phyloP scores from a whole-genome alignment of 37 sponge, comb jelly and placozoan genomes.

The Bolinopsis microptera region DNA sequence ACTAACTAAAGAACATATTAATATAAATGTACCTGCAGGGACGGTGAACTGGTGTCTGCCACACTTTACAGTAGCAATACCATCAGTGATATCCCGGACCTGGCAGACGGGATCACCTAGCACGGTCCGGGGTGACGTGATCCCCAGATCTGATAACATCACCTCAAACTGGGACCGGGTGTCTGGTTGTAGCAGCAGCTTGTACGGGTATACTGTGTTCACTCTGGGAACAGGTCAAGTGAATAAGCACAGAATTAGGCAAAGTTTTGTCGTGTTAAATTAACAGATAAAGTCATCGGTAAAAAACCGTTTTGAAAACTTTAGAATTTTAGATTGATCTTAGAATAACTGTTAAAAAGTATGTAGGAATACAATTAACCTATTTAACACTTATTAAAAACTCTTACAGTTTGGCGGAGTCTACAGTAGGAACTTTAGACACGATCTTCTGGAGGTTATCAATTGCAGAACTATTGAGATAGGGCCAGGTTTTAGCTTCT shows the following conservation, averaged over 20 bases:
- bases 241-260: too few relatives aligned
- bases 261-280: too few relatives aligned
- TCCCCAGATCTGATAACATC: not conserved
- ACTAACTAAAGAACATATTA: too few relatives aligned
- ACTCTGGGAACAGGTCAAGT: too few relatives aligned
- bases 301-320: too few relatives aligned
- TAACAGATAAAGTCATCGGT: too few relatives aligned
- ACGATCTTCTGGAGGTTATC: not conserved
- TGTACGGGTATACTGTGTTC: slow-evolving; percentile 1
- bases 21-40: slow-evolving; percentile 1
- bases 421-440: not conserved
- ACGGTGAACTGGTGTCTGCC: slow-evolving; percentile 34
- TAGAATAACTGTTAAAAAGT: too few relatives aligned
- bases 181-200: slow-evolving; percentile 11
- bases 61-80: not conserved
- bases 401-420: not conserved
- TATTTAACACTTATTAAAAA: too few relatives aligned
- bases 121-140: not conserved
- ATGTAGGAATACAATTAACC: too few relatives aligned
- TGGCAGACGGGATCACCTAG: not conserved
- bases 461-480: not conserved
- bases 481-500: slow-evolving; percentile 15
- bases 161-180: not conserved
- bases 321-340: too few relatives aligned
- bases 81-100: not conserved